phyloP scores from a whole-genome alignment of 2,797 vertebrate genomes.

The Neopelma chrysocephalum region DNA sequence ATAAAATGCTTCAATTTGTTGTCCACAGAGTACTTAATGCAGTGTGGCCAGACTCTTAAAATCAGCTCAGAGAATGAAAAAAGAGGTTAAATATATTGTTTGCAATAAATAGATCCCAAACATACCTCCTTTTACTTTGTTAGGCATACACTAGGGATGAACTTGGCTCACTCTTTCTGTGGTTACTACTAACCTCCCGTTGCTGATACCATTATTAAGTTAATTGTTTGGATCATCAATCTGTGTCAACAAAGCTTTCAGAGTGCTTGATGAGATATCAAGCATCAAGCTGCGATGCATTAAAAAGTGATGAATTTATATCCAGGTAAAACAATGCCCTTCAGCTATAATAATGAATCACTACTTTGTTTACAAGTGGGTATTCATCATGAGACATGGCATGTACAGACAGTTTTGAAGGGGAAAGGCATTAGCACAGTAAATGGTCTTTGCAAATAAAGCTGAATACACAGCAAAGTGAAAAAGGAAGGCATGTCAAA shows the following conservation, averaged over 20 bases:
- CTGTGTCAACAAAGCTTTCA: slow-evolving; percentile 72
- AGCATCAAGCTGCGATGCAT: slow-evolving; percentile 74
- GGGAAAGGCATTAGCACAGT: slow-evolving; percentile 31
- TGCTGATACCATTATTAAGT: slow-evolving; percentile 67
- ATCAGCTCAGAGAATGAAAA: neutral
- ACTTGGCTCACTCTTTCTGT: neutral
- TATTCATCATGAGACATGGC: slow-evolving; percentile 47
- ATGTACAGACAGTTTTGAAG: slow-evolving; percentile 32
- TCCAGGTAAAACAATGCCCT: slow-evolving; percentile 76
- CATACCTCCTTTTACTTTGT: neutral
- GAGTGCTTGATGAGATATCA: slow-evolving; percentile 68
- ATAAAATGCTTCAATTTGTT: neutral
- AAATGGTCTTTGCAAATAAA: slow-evolving; percentile 39
- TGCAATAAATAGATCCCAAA: neutral
- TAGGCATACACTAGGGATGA: neutral
- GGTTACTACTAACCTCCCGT: slow-evolving; percentile 10
- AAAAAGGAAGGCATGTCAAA: slow-evolving; percentile 31
- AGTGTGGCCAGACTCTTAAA: neutral
- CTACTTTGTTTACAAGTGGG: slow-evolving; percentile 74
- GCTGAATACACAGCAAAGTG: neutral
- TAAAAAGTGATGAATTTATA: slow-evolving; percentile 78
- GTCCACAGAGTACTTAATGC: neutral
- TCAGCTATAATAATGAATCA: slow-evolving; percentile 75
- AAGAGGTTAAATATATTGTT: neutral
- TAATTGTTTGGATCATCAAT: slow-evolving; percentile 75